Evolutionary conservation across 2,888 invertebrate species (phyloP), one percentile per base, ranked within the genome.

Genomic region (Noctua fimbriata): DNA sequence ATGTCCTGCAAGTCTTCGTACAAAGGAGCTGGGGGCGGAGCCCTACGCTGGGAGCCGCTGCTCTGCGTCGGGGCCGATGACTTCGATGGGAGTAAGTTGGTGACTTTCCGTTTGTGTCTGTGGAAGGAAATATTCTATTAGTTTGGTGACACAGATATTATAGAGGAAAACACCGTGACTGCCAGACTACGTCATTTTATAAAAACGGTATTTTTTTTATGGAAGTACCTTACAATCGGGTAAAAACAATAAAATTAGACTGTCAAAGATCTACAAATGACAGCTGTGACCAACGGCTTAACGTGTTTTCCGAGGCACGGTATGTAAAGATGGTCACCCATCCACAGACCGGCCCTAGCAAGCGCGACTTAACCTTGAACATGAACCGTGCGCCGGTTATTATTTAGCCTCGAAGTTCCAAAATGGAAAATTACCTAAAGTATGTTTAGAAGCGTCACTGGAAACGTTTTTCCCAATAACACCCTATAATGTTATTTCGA

Each of bases 81-180:
- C 95, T 98, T 98, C 94, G 98, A 98, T 70, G 98, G 98, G 91
- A 98, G 97, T 84, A 98, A 97, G 92, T 98, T 98, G 93, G 98
- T 98, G 93, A 98, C 98, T 98, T 98, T 98, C 95, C 98, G 97
- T 95, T 98, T 98, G 95, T 98, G 98, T 95, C 98, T 98, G 97
- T 97, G 97, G 97, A 78, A 97, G 97, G 94, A 93, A 32, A 24
- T 2, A 0, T 12, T 16, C 10, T 1, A 24, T 84, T 44, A 80
- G n/a, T 58, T 73, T 44, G 6, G 28, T 44, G 24, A 28, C 2
- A n/a, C n/a, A n/a, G n/a, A n/a, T n/a, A n/a, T n/a, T n/a, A n/a
- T n/a, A n/a, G n/a, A n/a, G n/a, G n/a, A n/a, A n/a, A n/a, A n/a
- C n/a, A n/a, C n/a, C n/a, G n/a, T n/a, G n/a, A n/a, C n/a, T n/a